Conservation (phyloP, 2,888 invertebrate species). For the Diplolepis rosae region DNA sequence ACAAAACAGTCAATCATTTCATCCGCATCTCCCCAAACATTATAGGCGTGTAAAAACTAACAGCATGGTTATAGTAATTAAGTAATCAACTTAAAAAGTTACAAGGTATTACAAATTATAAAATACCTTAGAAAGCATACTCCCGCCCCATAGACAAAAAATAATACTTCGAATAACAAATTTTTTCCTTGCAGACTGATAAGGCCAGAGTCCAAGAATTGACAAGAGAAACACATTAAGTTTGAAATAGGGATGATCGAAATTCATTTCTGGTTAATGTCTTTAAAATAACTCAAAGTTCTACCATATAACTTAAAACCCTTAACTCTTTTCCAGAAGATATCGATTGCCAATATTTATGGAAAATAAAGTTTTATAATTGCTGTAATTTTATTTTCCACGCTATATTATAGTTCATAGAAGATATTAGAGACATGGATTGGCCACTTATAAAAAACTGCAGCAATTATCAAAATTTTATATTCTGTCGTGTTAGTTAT, state of each 20-base stretch:
- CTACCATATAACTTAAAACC: background rate
- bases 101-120: no score
- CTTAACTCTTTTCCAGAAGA: background rate
- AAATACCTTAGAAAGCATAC: background rate
- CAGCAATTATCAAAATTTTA: no score
- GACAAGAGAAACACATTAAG: slow-evolving; percentile 5
- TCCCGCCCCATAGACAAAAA: background rate
- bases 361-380: no score
- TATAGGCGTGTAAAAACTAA: background rate
- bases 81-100: no score
- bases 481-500: background rate
- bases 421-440: no score
- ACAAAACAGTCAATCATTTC: background rate
- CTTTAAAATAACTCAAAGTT: background rate
- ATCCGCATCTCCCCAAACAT: background rate
- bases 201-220: slow-evolving; percentile 4
- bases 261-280: background rate
- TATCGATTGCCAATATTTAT: no score
- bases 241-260: background rate
- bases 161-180: background rate
- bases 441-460: no score
- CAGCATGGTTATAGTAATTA: background rate
- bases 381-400: no score
- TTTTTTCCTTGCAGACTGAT: background rate
- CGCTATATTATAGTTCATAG: no score